These are phyloP conservation scores for Nibea albiflora DNA, from an alignment of 2,113 vertebrate genomes.

Conservation along the genomic window DNA sequence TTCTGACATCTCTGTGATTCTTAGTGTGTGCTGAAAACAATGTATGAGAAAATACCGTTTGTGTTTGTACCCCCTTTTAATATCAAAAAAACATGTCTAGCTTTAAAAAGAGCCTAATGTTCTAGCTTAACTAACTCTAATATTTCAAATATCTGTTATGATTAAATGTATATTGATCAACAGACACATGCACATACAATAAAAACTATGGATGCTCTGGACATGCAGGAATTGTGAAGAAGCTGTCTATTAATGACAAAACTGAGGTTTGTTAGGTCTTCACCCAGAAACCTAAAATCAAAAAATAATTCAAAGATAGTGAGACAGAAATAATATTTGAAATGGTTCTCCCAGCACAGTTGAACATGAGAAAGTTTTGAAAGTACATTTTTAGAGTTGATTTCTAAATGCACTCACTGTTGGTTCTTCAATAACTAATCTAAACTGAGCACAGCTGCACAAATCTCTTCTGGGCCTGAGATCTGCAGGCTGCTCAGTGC, in stretches of 20 bases:
- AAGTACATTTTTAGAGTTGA: too few relatives aligned
- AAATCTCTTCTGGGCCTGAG: background rate
- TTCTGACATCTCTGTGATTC: background rate
- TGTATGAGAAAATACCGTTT: background rate
- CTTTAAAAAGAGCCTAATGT: background rate
- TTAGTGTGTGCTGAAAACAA: background rate
- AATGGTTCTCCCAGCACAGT: background rate
- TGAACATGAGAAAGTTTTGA: background rate
- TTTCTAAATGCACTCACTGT: conserved; percentile 22
- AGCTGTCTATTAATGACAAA: background rate
- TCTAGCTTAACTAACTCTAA: too few relatives aligned
- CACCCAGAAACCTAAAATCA: background rate
- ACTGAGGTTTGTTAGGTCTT: background rate
- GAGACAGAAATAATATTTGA: conserved; percentile 1
- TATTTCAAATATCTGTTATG: too few relatives aligned
- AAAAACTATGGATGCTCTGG: background rate
- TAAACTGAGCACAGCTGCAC: conserved; percentile 13
- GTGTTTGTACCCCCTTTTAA: background rate
- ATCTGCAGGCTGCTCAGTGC: conserved; percentile 4
- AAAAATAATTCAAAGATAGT: background rate
- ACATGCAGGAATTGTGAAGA: too few relatives aligned
- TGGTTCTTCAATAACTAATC: conserved; percentile 13
- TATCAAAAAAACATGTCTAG: background rate
- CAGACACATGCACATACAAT: background rate
- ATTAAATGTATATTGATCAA: background rate